Evolutionary conservation across 2,888 invertebrate species (phyloP).

Genomic region (Leptinotarsa haldemani): DNA sequence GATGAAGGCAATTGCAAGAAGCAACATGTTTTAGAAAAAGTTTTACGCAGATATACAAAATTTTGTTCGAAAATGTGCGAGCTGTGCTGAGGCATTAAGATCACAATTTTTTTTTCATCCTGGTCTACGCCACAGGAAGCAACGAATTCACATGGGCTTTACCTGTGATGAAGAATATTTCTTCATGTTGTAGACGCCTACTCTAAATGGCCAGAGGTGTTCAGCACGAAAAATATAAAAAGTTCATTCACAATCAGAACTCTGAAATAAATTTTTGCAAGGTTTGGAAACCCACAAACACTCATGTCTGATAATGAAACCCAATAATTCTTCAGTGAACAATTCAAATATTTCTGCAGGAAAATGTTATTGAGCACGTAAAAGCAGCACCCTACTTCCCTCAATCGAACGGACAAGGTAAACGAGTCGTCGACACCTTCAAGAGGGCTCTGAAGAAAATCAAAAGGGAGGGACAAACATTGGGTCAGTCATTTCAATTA

Average conservation of each 20-base stretch:
- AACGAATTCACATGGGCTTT: neutral
- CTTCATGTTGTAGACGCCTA: neutral
- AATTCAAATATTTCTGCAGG: neutral
- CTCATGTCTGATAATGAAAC: no score
- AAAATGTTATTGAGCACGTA: neutral
- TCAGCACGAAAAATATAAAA: neutral
- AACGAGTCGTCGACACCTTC: no score
- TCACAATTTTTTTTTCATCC: neutral
- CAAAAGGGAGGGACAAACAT: no score
- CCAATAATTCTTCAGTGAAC: neutral
- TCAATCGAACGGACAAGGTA: no score
- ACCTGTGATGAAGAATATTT: neutral
- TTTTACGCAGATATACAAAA: neutral
- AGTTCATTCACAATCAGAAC: neutral
- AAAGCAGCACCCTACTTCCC: neutral
- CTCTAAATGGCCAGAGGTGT: neutral
- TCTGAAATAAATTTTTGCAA: neutral
- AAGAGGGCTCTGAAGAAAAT: no score
- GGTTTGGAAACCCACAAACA: neutral
- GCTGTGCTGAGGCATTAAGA: neutral
- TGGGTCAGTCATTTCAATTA: no score
- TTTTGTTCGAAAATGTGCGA: neutral
- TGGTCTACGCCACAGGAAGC: neutral
- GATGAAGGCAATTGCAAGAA: constrained; percentile 3
- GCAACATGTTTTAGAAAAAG: neutral